Evolutionary conservation across 2,797 vertebrate species (phyloP).

Genomic region (Notolepis coatsorum): DNA sequence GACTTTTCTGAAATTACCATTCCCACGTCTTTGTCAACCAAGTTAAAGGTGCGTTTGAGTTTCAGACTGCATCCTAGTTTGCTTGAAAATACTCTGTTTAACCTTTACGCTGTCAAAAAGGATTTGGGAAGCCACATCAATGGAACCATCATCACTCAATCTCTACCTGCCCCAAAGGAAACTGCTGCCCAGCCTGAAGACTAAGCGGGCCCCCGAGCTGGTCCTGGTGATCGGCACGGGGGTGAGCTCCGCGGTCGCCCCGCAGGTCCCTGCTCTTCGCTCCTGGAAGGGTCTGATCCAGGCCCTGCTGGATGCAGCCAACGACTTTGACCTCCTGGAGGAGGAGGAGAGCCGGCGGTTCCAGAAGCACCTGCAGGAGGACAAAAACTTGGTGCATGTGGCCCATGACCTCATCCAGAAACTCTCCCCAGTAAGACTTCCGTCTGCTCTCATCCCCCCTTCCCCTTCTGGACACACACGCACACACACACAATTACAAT

Average conservation of each 20-base stretch:
- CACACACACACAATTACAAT: no score
- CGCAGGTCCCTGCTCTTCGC: constrained; percentile 93
- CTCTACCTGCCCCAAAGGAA: constrained; percentile 82
- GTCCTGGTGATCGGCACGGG: constrained; percentile 96
- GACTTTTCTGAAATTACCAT: not conserved
- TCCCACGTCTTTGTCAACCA: not conserved
- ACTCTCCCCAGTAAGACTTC: constrained; percentile 91
- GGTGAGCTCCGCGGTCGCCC: constrained; percentile 94
- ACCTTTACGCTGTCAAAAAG: constrained; percentile 37
- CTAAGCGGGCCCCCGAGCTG: constrained; percentile 92
- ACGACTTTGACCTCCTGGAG: constrained; percentile 95
- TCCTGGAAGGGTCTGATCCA: constrained; percentile 98
- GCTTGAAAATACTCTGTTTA: constrained; percentile 44
- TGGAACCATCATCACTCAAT: constrained; percentile 37
- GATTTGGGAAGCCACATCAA: constrained; percentile 43
- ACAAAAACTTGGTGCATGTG: constrained; percentile 96
- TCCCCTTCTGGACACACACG: constrained; percentile 31
- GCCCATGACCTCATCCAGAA: constrained; percentile 98
- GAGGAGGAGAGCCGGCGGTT: constrained; percentile 95
- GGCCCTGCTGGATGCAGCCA: constrained; percentile 93
- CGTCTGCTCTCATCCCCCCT: constrained; percentile 7
- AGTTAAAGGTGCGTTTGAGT: constrained; percentile 28
- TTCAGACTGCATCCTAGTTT: constrained; percentile 19
- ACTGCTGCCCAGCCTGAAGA: constrained; percentile 94
- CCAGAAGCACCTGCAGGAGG: constrained; percentile 93